phyloP scores from a whole-genome alignment of 2,113 vertebrate species.

The Rhabdomys dilectus region DNA sequence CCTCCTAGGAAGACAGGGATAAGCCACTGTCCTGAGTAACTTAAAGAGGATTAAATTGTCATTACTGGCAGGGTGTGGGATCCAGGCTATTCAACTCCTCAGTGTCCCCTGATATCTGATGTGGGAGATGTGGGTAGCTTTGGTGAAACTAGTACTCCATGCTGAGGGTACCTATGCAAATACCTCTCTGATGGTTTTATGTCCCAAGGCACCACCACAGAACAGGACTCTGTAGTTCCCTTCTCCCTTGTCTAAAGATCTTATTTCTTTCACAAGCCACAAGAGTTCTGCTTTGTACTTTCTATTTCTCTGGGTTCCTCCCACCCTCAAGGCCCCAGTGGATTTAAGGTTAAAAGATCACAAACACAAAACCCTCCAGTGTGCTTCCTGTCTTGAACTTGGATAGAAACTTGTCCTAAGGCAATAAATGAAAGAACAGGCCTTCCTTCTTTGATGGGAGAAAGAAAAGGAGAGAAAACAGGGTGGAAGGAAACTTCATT shows the following conservation, averaged over 20 bases:
- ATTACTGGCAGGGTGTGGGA: background rate
- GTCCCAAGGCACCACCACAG: rapidly evolving
- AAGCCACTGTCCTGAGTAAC: background rate
- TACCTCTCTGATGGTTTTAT: background rate
- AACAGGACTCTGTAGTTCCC: background rate
- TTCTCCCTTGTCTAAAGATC: background rate
- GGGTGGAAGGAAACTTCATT: constrained; percentile 25
- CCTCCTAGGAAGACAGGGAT: background rate
- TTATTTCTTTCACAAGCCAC: background rate
- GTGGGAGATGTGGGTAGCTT: background rate
- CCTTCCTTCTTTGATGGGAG: constrained; percentile 38
- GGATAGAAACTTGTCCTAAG: background rate
- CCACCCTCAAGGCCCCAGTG: background rate
- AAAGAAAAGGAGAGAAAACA: background rate
- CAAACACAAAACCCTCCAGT: background rate
- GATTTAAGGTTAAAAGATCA: constrained; percentile 5
- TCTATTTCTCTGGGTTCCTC: background rate
- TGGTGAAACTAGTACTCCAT: background rate
- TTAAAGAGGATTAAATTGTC: rapidly evolving
- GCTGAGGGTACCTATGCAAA: background rate
- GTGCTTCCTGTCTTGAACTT: background rate
- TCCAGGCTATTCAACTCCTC: background rate
- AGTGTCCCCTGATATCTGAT: background rate
- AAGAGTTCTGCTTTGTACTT: background rate
- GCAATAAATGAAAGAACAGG: constrained; percentile 35